phyloP scores from a whole-genome alignment of 2,888 invertebrate genomes.

The Leuctra nigra region DNA sequence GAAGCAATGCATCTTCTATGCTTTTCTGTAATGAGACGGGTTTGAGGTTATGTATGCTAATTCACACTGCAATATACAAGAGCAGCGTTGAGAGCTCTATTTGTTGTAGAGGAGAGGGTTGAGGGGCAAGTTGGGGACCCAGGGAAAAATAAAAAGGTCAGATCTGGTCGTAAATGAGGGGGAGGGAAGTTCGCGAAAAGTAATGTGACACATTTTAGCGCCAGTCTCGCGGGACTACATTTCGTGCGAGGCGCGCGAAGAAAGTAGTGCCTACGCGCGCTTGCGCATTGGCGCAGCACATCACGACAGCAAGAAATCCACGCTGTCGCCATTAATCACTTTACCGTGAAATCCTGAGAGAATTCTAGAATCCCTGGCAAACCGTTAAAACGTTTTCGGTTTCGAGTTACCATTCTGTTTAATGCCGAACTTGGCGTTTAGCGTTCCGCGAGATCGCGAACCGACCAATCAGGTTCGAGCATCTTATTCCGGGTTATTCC shows the following conservation, averaged over 20 bases:
- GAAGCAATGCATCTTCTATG: too few relatives aligned
- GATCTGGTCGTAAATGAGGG: constrained; percentile 6
- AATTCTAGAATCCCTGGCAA: too few relatives aligned
- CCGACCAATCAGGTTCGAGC: constrained; percentile 2
- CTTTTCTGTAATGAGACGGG: too few relatives aligned
- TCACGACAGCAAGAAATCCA: neutral
- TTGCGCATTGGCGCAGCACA: too few relatives aligned
- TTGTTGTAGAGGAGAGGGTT: too few relatives aligned
- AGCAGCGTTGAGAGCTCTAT: too few relatives aligned
- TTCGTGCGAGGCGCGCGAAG: neutral
- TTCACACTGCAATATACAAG: too few relatives aligned
- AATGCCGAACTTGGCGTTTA: constrained; percentile 8
- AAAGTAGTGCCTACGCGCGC: neutral
- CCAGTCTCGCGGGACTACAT: constrained; percentile 5
- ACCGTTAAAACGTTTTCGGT: too few relatives aligned
- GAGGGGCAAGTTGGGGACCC: too few relatives aligned
- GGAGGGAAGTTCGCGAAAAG: constrained; percentile 4
- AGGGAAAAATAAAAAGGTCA: constrained; percentile 7
- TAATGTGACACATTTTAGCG: constrained; percentile 16
- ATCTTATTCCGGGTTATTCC: neutral
- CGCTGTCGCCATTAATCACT: constrained; percentile 17
- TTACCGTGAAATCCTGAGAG: constrained; percentile 1
- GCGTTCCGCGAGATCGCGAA: constrained; percentile 7
- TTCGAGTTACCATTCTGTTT: constrained; percentile 1
- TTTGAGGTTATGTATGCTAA: too few relatives aligned